These are phyloP conservation scores for Erynnis tages DNA, from an alignment of 2,888 invertebrate species.

Conservation along the genomic window DNA sequence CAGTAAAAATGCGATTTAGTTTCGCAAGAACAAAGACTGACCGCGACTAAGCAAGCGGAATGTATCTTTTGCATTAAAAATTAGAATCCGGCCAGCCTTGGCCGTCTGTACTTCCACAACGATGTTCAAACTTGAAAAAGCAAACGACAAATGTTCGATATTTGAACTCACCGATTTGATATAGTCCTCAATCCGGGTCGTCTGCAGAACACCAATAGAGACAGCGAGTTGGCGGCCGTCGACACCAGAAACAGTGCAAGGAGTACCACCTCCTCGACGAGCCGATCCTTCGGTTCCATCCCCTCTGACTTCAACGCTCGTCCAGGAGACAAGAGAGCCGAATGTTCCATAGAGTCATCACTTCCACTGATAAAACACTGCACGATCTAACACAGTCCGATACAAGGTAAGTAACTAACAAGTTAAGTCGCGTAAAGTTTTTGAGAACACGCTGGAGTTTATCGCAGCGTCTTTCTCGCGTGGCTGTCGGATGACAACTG, in stretches of 20 bases:
- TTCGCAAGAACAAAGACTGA: slow-evolving; percentile 19
- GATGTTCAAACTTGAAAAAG: not conserved
- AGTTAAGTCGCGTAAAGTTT: slow-evolving; percentile 76
- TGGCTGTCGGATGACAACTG: slow-evolving; percentile 73
- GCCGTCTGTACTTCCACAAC: slow-evolving; percentile 26
- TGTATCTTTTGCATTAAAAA: slow-evolving; percentile 34
- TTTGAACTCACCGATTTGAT: slow-evolving; percentile 86
- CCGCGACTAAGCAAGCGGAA: not conserved
- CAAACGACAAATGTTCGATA: slow-evolving; percentile 4
- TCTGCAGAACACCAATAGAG: slow-evolving; percentile 87
- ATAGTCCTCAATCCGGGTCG: slow-evolving; percentile 88
- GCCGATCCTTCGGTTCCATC: slow-evolving; percentile 73
- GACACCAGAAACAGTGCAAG: slow-evolving; percentile 83
- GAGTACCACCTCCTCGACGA: slow-evolving; percentile 74
- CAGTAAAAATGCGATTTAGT: not conserved
- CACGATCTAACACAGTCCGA: slow-evolving; percentile 66
- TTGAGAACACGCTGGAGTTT: slow-evolving; percentile 71
- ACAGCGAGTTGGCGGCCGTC: slow-evolving; percentile 86
- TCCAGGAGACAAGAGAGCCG: slow-evolving; percentile 68
- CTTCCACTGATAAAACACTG: slow-evolving; percentile 62
- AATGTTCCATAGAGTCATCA: slow-evolving; percentile 74
- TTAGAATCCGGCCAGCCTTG: slow-evolving; percentile 37
- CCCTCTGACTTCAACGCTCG: slow-evolving; percentile 73
- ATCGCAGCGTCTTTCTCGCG: slow-evolving; percentile 75
- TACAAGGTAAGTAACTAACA: too few relatives aligned